phyloP scores from a whole-genome alignment of 2,888 invertebrate genomes.

The Lampropteryx suffumata region DNA sequence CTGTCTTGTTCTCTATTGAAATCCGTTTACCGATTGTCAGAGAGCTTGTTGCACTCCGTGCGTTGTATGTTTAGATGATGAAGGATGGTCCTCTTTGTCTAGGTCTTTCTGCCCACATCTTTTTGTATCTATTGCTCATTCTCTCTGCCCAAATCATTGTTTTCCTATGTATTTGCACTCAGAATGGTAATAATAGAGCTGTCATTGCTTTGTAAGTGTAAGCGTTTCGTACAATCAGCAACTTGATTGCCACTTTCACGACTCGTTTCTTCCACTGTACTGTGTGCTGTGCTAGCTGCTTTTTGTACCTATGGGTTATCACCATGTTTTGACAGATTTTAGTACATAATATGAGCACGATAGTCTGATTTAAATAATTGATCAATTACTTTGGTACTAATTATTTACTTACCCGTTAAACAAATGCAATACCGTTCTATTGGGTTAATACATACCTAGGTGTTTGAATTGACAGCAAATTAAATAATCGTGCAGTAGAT shows the following conservation, averaged over 20 bases:
- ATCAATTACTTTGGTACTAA: constrained; percentile 23
- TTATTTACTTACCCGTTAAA: not conserved
- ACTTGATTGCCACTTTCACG: constrained; percentile 79
- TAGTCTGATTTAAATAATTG: constrained; percentile 50
- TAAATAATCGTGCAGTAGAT: constrained; percentile 11
- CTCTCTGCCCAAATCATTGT: constrained; percentile 72
- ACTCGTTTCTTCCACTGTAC: constrained; percentile 81
- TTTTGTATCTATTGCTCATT: constrained; percentile 56
- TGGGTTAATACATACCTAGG: not conserved
- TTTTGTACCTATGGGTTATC: constrained; percentile 81
- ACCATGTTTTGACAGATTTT: constrained; percentile 74
- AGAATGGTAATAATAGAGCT: constrained; percentile 82
- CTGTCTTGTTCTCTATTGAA: constrained; percentile 49
- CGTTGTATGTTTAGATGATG: constrained; percentile 45
- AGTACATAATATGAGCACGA: constrained; percentile 68
- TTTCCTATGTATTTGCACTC: constrained; percentile 71
- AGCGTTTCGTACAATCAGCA: constrained; percentile 79
- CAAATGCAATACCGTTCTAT: not conserved
- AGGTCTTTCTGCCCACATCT: constrained; percentile 71
- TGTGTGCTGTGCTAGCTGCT: constrained; percentile 83
- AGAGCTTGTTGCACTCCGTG: constrained; percentile 56
- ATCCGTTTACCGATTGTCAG: constrained; percentile 50
- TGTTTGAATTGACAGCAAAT: not conserved
- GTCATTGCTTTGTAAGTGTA: constrained; percentile 82
- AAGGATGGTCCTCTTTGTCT: constrained; percentile 41